Conservation (phyloP, 2,113 vertebrate genomes). For the Gavialis gangeticus region DNA sequence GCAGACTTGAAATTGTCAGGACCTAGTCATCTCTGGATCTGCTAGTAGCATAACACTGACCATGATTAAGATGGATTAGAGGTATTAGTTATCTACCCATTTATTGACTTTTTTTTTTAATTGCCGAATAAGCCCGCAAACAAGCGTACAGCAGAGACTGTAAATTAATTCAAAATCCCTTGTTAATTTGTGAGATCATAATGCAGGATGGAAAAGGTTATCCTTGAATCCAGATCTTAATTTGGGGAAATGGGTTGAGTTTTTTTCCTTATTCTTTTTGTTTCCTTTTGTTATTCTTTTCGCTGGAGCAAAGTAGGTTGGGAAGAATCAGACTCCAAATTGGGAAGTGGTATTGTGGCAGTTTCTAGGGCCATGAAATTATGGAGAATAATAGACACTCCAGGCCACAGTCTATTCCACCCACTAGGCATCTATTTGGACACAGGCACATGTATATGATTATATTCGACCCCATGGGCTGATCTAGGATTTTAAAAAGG, state of each 20-base stretch:
- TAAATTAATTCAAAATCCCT: too few relatives aligned
- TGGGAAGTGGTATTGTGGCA: neutral
- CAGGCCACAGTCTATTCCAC: neutral
- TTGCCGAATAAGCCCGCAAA: too few relatives aligned
- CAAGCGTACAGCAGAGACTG: too few relatives aligned
- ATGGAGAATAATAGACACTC: neutral
- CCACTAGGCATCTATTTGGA: too few relatives aligned
- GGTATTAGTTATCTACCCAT: too few relatives aligned
- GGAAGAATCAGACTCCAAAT: too few relatives aligned
- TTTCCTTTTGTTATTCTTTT: constrained; percentile 21
- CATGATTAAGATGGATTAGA: too few relatives aligned
- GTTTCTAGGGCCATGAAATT: neutral
- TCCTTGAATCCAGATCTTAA: neutral
- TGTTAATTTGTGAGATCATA: neutral
- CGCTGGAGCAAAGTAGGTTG: neutral
- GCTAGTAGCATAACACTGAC: too few relatives aligned
- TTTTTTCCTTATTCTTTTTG: neutral
- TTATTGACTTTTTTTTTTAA: too few relatives aligned
- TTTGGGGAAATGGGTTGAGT: neutral
- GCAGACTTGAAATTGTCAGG: too few relatives aligned
- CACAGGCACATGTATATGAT: neutral
- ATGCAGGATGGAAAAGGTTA: neutral
- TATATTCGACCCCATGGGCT: neutral
- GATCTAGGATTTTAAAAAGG: too few relatives aligned
- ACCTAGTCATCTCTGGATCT: too few relatives aligned